Percentiles rank a stretch among this genome's conserved stretches.
These are phyloP conservation scores for Chironomus tentans DNA, from an alignment of 2,888 invertebrate genomes.

Conservation along the genomic window DNA sequence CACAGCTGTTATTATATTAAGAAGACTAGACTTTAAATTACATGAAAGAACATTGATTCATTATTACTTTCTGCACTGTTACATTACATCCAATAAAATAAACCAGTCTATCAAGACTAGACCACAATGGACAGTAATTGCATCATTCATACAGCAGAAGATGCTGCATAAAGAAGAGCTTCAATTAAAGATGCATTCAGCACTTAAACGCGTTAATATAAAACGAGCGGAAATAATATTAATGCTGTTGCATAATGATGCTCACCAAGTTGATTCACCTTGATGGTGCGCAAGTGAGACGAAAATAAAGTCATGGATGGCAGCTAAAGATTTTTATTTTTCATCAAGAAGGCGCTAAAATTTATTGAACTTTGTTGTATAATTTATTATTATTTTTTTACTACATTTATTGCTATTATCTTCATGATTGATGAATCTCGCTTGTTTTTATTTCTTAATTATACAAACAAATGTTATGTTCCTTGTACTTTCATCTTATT, in stretches of 20 bases:
- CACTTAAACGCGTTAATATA: neutral
- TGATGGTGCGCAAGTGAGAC: neutral
- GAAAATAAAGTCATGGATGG: no score
- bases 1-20: no score
- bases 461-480: neutral
- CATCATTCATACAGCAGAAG: neutral
- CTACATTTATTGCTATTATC: neutral
- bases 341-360: neutral
- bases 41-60: no score
- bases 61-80: no score
- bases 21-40: no score
- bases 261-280: neutral
- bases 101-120: no score
- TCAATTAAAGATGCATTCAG: constrained; percentile 8
- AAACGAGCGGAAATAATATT: neutral
- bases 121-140: neutral
- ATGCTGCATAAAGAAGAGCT: neutral
- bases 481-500: neutral
- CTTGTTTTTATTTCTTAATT: neutral
- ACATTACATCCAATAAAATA: no score
- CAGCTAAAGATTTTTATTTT: neutral
- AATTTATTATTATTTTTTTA: neutral
- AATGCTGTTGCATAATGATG: neutral
- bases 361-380: neutral
- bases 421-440: neutral